These are phyloP conservation scores for Felis chaus DNA, from an alignment of 2,113 vertebrate species.

Conservation along the genomic window DNA sequence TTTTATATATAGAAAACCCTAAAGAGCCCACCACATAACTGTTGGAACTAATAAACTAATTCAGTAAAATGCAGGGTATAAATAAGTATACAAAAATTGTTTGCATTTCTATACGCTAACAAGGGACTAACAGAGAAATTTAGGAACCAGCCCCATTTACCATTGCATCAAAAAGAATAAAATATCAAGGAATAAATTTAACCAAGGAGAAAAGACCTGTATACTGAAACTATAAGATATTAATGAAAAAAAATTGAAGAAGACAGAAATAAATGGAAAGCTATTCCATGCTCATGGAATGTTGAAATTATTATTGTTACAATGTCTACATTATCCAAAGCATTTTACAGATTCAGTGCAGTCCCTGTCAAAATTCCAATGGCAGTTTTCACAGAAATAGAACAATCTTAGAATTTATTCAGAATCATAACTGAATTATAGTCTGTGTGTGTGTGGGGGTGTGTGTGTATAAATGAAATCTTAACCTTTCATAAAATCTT, in stretches of 20 bases:
- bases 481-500: neutral
- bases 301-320: neutral
- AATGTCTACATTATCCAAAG: neutral
- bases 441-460: neutral
- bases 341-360: neutral
- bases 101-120: neutral
- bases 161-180: neutral
- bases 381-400: neutral
- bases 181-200: neutral
- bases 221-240: neutral
- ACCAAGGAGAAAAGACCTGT: neutral
- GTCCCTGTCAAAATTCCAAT: neutral
- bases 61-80: neutral
- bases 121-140: neutral
- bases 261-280: neutral
- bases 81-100: neutral
- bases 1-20: too few relatives aligned
- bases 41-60: neutral
- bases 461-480: neutral
- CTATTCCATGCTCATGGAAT: neutral
- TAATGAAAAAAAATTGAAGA: neutral
- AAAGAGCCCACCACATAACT: too few relatives aligned
- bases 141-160: neutral
- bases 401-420: neutral
- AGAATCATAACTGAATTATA: neutral